phyloP scores from a whole-genome alignment of 2,797 vertebrate genomes.

The Megaceryle alcyon region DNA sequence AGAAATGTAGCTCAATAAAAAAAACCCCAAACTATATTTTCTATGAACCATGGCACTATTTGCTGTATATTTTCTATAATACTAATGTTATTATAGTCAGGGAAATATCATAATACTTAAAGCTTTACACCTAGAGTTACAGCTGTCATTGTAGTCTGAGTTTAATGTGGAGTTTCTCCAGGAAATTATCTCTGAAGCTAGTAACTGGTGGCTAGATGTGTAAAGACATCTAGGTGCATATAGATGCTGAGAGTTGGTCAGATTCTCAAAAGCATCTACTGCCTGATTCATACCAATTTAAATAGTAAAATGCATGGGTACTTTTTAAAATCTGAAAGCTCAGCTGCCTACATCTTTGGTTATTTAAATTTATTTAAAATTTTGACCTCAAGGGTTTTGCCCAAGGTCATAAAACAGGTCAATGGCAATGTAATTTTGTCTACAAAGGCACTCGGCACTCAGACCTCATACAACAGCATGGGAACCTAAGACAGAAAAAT shows the following conservation, averaged over 20 bases:
- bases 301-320: background rate
- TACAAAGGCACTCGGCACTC: background rate
- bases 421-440: background rate
- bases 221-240: background rate
- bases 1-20: background rate
- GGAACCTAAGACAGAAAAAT: background rate
- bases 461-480: background rate
- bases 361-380: background rate
- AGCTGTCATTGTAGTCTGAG: background rate
- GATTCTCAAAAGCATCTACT: background rate
- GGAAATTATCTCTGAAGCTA: background rate
- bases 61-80: background rate
- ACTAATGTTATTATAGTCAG: background rate
- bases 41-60: background rate
- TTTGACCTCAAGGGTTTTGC: background rate
- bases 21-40: background rate
- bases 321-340: background rate
- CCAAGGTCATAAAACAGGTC: background rate
- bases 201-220: background rate
- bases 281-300: background rate
- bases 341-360: background rate
- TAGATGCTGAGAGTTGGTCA: background rate
- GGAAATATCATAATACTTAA: background rate
- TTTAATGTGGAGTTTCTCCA: background rate
- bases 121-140: background rate